A percentile compares a stretch with the other conserved stretches of the same genome.
These are phyloP conservation scores for Phanerotoma sp. DNA, from an alignment of 2,888 invertebrate genomes.

Conservation along the genomic window DNA sequence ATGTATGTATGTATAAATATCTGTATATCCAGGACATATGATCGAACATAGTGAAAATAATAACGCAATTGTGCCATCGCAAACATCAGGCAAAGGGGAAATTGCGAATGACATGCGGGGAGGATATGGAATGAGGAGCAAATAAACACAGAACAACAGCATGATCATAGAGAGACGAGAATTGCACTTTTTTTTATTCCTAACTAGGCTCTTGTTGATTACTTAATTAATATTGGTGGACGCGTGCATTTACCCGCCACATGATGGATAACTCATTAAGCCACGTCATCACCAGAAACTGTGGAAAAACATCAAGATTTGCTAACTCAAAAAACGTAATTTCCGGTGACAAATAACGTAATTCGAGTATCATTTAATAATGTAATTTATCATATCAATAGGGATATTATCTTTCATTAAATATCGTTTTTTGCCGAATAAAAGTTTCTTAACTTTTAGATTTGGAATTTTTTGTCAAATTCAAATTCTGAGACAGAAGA, in stretches of 20 bases:
- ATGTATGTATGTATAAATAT: not conserved
- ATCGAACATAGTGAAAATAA: conserved; percentile 23
- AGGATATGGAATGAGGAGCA: conserved; percentile 4
- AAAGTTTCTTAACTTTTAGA: too few relatives aligned
- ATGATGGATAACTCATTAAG: conserved; percentile 31
- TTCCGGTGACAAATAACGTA: not conserved
- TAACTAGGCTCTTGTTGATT: conserved; percentile 28
- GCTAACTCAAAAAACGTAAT: not conserved
- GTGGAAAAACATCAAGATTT: conserved; percentile 1
- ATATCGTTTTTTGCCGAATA: too few relatives aligned
- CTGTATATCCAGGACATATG: not conserved
- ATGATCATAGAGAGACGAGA: not conserved
- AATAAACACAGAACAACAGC: conserved; percentile 1
- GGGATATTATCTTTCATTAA: too few relatives aligned
- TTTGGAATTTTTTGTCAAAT: too few relatives aligned
- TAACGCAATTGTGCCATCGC: conserved; percentile 21
- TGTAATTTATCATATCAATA: too few relatives aligned
- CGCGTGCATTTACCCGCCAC: conserved; percentile 26
- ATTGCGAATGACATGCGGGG: conserved; percentile 26
- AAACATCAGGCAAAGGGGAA: conserved; percentile 11
- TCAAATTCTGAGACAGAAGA: too few relatives aligned
- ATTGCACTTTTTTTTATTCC: not conserved
- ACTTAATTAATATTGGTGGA: conserved; percentile 34
- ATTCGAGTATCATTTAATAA: not conserved
- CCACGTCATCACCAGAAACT: conserved; percentile 11